Percentiles rank a stretch among this genome's conserved stretches.
Conservation (phyloP, 2,888 invertebrate species). For the Lithophane ornitopus region DNA sequence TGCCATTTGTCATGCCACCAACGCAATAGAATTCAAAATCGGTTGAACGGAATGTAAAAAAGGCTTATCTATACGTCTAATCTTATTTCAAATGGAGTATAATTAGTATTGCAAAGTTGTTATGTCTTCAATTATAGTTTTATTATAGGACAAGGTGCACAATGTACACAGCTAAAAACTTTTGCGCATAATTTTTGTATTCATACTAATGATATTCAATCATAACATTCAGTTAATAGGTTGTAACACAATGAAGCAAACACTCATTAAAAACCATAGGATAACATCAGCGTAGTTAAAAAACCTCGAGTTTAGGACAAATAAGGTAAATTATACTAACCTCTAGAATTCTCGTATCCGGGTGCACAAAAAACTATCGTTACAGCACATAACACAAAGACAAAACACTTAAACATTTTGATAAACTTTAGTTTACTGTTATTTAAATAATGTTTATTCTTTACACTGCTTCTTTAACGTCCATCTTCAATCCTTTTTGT, state of each 20-base stretch:
- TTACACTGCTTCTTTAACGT: slow-evolving; percentile 41
- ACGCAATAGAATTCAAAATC: no score
- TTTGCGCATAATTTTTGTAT: background rate
- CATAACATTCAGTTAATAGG: background rate
- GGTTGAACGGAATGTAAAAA: no score
- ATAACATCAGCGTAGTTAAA: slow-evolving; percentile 1
- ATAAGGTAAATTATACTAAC: slow-evolving; percentile 61
- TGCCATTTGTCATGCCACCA: no score
- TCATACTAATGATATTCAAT: slow-evolving; percentile 8
- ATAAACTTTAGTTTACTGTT: slow-evolving; percentile 17
- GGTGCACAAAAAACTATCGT: slow-evolving; percentile 56
- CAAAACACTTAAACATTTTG: slow-evolving; percentile 62
- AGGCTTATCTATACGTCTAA: no score
- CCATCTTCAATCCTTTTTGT: slow-evolving; percentile 43
- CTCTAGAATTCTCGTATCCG: slow-evolving; percentile 60
- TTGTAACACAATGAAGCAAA: slow-evolving; percentile 15
- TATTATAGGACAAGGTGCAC: background rate
- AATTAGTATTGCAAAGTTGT: background rate
- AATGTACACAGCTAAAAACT: background rate
- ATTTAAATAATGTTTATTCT: slow-evolving; percentile 28
- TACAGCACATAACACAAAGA: slow-evolving; percentile 56
- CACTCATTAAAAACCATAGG: background rate
- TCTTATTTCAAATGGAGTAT: no score
- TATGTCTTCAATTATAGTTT: slow-evolving; percentile 4
- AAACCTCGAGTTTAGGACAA: slow-evolving; percentile 10